Evolutionary conservation across 2,888 invertebrate species (phyloP).

Genomic region (Eristalis tenax): DNA sequence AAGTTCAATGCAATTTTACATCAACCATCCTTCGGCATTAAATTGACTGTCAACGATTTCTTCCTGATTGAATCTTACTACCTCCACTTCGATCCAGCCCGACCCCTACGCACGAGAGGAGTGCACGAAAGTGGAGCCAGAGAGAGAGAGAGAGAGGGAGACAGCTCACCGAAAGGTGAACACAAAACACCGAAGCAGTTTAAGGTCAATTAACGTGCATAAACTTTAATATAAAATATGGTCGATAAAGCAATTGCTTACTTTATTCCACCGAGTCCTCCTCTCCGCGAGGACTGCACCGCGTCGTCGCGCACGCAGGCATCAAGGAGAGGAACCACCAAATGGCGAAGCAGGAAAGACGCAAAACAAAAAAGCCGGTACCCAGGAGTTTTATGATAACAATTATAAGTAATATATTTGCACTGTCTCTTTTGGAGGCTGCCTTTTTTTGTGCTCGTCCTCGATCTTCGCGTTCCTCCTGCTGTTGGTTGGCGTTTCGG

Average conservation of each 20-base stretch:
- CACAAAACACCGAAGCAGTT: conserved; percentile 56
- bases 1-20: too few relatives aligned
- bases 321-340: background rate
- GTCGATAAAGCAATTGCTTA: conserved; percentile 67
- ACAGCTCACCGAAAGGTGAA: conserved; percentile 14
- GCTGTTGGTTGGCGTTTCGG: background rate
- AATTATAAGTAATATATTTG: conserved; percentile 72
- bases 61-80: background rate
- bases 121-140: background rate
- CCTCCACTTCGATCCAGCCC: background rate
- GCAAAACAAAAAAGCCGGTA: conserved; percentile 28
- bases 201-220: conserved; percentile 66
- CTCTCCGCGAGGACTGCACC: background rate
- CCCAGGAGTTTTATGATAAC: conserved; percentile 70
- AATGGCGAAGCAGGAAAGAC: background rate
- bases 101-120: background rate
- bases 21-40: background rate
- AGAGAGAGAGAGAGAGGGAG: too few relatives aligned
- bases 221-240: conserved; percentile 59
- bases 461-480: conserved; percentile 34
- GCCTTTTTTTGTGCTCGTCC: background rate
- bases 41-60: background rate
- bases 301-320: background rate
- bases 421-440: conserved; percentile 57
- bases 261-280: conserved; percentile 33